Conservation (phyloP, 2,113 vertebrate species). For the Calidris pygmaea region DNA sequence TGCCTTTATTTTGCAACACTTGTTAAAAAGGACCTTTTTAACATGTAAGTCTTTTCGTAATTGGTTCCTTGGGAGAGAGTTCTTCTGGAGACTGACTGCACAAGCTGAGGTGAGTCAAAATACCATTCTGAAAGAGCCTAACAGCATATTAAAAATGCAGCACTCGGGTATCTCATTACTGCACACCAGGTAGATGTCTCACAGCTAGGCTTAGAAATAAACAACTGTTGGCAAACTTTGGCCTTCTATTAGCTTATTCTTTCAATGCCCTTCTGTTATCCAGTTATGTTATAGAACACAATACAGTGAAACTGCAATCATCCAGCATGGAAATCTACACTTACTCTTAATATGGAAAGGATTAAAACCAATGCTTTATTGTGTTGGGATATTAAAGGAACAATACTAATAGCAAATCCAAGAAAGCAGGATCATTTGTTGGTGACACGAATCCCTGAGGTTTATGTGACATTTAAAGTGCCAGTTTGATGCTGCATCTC, state of each 20-base stretch:
- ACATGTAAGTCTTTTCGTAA: background rate
- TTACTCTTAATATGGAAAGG: background rate
- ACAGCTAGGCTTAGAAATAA: background rate
- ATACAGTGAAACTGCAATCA: background rate
- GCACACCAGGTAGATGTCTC: background rate
- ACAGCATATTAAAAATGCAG: slow-evolving; percentile 45
- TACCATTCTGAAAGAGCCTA: background rate
- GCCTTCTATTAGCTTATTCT: background rate
- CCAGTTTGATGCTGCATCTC: background rate
- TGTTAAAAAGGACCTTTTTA: background rate
- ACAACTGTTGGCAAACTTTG: background rate
- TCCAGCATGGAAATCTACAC: background rate
- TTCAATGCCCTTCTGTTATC: background rate
- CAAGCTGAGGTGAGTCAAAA: background rate
- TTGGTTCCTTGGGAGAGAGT: background rate
- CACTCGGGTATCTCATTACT: slow-evolving; percentile 46
- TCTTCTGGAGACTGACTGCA: background rate
- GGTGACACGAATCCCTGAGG: background rate
- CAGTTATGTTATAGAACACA: background rate
- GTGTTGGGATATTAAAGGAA: background rate
- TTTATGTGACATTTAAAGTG: background rate
- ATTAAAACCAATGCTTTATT: background rate
- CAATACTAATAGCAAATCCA: background rate
- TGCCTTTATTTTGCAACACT: background rate
- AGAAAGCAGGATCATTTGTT: background rate